Percentiles rank a stretch among this genome's conserved stretches.
Conservation (phyloP, 1,140 invertebrate genomes). For the Leptinotarsa undecemlineata region DNA sequence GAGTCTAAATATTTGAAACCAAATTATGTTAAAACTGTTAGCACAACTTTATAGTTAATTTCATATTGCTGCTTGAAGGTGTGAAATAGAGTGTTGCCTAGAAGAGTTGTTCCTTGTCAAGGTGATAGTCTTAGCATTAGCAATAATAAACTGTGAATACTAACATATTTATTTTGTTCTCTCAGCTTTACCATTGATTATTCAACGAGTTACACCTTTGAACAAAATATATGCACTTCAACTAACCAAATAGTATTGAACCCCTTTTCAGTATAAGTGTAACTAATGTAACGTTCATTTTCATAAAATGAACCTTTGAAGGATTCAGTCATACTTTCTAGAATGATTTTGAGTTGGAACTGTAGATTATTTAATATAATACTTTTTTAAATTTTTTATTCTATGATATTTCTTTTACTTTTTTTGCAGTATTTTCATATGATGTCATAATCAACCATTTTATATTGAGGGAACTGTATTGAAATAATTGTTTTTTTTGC, state of each 20-base stretch:
- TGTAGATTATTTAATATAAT: too few relatives aligned
- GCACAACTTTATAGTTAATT: constrained; percentile 6
- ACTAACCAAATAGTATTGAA: background rate
- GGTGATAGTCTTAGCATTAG: constrained; percentile 25
- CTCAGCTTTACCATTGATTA: constrained; percentile 16
- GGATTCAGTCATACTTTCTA: too few relatives aligned
- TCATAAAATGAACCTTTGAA: background rate
- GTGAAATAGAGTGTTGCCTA: constrained; percentile 34
- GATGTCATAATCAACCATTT: too few relatives aligned
- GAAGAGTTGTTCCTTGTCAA: constrained; percentile 36
- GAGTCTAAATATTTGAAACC: background rate
- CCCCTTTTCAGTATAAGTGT: background rate
- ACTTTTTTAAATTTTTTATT: too few relatives aligned
- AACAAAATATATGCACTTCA: constrained; percentile 3
- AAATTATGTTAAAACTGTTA: background rate
- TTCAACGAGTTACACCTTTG: constrained; percentile 8
- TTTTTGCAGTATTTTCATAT: too few relatives aligned
- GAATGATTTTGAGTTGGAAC: too few relatives aligned
- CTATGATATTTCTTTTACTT: too few relatives aligned
- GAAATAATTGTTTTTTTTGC: too few relatives aligned
- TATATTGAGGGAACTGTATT: too few relatives aligned
- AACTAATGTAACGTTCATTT: background rate
- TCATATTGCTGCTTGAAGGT: constrained; percentile 30
- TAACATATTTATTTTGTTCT: constrained; percentile 20
- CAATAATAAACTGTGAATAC: constrained; percentile 30